Evolutionary conservation across 2,888 invertebrate species (phyloP).

Genomic region (Disparrhopalites patrizii): DNA sequence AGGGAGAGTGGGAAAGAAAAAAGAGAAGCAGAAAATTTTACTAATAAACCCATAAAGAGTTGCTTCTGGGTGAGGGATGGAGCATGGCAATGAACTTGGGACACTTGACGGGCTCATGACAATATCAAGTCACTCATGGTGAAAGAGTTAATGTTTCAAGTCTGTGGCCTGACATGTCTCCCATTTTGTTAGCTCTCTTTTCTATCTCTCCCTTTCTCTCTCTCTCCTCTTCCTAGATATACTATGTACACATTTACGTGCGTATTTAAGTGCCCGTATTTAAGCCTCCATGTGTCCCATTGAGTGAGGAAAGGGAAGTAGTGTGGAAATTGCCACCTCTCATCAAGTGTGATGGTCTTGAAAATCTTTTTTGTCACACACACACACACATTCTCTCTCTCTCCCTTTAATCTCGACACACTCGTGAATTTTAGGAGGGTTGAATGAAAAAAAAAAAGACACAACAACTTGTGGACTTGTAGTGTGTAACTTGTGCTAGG

Average conservation of each 20-base stretch:
- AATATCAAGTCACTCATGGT: slow-evolving; percentile 28
- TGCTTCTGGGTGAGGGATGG: background rate
- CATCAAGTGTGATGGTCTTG: background rate
- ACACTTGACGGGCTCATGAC: slow-evolving; percentile 10
- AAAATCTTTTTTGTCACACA: slow-evolving; percentile 1
- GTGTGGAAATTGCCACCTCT: slow-evolving; percentile 5
- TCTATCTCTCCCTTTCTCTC: no score
- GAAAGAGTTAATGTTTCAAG: slow-evolving; percentile 37
- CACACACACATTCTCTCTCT: no score
- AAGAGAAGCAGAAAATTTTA: background rate
- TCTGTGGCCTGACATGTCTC: slow-evolving; percentile 31
- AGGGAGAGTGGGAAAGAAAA: background rate
- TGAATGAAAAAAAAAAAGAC: no score
- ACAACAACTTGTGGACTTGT: background rate
- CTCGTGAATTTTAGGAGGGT: no score
- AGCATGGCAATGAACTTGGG: slow-evolving; percentile 22
- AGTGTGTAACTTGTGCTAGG: background rate
- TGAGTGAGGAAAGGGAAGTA: no score
- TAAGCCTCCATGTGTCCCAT: no score
- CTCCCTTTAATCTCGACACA: no score
- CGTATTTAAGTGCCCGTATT: no score
- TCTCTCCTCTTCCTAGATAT: no score
- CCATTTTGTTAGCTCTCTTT: slow-evolving; percentile 27
- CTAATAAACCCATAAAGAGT: background rate
- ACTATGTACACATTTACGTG: no score